Evolutionary conservation across 2,113 vertebrate species (phyloP).

Genomic region (Calidris pygmaea): DNA sequence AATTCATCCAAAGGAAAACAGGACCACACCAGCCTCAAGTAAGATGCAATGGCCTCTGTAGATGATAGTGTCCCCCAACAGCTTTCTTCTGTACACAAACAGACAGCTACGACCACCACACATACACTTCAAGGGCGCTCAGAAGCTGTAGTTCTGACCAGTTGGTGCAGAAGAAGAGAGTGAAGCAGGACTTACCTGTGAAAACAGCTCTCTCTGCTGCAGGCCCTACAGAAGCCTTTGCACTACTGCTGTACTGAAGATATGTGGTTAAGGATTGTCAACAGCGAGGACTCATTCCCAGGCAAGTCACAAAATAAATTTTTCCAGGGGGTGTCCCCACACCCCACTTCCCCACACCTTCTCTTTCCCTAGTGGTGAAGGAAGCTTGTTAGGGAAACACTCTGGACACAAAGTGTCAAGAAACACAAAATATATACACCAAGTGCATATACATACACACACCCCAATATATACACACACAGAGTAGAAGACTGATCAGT

Average conservation of each 20-base stretch:
- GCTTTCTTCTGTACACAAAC: background rate
- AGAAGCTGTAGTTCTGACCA: background rate
- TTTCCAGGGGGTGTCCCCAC: background rate
- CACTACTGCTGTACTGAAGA: background rate
- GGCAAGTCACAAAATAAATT: background rate
- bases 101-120: background rate
- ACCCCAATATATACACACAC: rapidly evolving
- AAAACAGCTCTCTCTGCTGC: background rate
- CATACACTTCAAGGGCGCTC: background rate
- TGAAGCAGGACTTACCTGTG: background rate
- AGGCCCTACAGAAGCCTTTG: background rate
- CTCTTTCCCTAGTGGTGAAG: background rate
- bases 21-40: background rate
- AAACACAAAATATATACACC: background rate
- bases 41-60: background rate
- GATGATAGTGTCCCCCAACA: background rate
- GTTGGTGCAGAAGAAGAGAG: background rate
- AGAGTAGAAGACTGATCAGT: background rate
- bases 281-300: background rate
- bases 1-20: background rate
- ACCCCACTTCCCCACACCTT: background rate
- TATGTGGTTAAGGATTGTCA: background rate
- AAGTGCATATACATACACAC: background rate
- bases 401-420: background rate
- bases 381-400: background rate